Evolutionary conservation across 2,797 vertebrate species (phyloP).

Genomic region (Cryptoblepharus egeriae): DNA sequence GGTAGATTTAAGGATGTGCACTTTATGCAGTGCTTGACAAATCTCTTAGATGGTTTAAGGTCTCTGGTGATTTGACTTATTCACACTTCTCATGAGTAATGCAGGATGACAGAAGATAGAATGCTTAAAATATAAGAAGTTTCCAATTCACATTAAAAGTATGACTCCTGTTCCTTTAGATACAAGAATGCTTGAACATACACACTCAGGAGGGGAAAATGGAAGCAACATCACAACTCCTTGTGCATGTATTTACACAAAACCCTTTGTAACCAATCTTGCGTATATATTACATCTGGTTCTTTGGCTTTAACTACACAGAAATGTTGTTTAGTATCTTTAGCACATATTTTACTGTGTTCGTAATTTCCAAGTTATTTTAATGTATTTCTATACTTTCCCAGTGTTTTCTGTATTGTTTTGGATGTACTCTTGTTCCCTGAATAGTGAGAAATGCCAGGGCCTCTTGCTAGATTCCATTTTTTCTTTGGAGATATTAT

Average conservation of each 20-base stretch:
- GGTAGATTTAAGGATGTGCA: constrained; percentile 20
- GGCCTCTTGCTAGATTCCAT: too few relatives aligned
- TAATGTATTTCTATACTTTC: background rate
- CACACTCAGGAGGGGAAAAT: background rate
- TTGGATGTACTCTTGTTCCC: background rate
- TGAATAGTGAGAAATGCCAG: too few relatives aligned
- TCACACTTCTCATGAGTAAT: constrained; percentile 42
- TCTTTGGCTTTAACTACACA: background rate
- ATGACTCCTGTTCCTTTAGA: background rate
- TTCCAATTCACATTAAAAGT: background rate
- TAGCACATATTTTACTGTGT: background rate
- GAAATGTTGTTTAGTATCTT: background rate
- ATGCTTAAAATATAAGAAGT: background rate
- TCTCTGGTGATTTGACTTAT: constrained; percentile 35
- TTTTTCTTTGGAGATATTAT: too few relatives aligned
- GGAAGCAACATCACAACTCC: constrained; percentile 5
- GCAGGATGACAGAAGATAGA: background rate
- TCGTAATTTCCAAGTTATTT: constrained; percentile 37
- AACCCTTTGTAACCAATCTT: too few relatives aligned
- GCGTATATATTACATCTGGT: background rate
- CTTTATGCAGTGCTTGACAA: constrained; percentile 32
- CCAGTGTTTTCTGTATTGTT: background rate
- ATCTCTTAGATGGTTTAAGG: constrained; percentile 33
- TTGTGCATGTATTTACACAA: background rate
- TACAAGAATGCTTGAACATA: background rate